Evolutionary conservation across 2,797 vertebrate species (phyloP).

Genomic region (Tenualosa thibaudeaui): DNA sequence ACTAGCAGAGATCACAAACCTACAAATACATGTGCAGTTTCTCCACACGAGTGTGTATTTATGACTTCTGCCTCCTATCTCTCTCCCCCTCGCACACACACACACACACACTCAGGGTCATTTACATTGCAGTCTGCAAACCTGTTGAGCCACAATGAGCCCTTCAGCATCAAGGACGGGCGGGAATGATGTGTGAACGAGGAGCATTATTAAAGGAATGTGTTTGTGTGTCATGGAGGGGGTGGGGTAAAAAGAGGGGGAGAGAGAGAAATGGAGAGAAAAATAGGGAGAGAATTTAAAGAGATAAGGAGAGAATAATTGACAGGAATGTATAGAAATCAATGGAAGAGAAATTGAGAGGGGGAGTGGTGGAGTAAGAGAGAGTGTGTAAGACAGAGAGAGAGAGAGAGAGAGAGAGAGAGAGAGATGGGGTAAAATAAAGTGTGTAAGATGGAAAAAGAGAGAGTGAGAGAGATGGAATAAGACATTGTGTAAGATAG

Average conservation of each 20-base stretch:
- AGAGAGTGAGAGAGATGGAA: too few relatives aligned
- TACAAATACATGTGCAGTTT: too few relatives aligned
- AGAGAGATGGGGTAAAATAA: background rate
- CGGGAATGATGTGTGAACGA: background rate
- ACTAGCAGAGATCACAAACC: too few relatives aligned
- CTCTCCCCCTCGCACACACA: too few relatives aligned
- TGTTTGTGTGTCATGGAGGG: background rate
- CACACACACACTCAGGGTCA: background rate
- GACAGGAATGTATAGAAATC: background rate
- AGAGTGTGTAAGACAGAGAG: slow-evolving; percentile 24
- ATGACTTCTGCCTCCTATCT: too few relatives aligned
- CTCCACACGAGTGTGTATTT: too few relatives aligned
- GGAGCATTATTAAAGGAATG: background rate
- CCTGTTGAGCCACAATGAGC: background rate
- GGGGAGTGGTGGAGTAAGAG: background rate
- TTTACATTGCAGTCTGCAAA: background rate
- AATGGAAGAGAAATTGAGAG: background rate
- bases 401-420: background rate
- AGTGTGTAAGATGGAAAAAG: slow-evolving; percentile 4
- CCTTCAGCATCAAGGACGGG: background rate
- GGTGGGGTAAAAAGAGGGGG: background rate
- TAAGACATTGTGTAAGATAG: too few relatives aligned
- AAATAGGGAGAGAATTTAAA: background rate
- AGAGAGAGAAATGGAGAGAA: background rate
- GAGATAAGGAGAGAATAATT: background rate